These are phyloP conservation scores for Brachypodius melanocephalos DNA, from an alignment of 2,113 vertebrate genomes.

Conservation along the genomic window DNA sequence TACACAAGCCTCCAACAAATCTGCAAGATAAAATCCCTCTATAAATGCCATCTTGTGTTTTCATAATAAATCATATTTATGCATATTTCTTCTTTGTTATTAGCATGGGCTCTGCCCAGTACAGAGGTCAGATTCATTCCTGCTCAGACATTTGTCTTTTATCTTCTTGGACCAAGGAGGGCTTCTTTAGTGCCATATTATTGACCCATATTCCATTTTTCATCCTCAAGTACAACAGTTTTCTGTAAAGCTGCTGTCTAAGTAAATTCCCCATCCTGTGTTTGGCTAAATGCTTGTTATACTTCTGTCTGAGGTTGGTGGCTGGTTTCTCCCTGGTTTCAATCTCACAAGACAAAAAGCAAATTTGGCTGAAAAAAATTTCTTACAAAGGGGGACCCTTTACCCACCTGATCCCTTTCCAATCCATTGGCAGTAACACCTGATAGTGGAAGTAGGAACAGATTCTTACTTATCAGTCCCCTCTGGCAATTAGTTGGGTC, in stretches of 20 bases:
- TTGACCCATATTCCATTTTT: not conserved
- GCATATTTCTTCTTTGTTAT: not conserved
- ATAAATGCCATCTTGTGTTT: not conserved
- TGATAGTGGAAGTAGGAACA: constrained; percentile 5
- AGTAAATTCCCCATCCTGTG: not conserved
- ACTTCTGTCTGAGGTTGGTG: not conserved
- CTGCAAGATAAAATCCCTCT: not conserved
- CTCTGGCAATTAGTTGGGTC: not conserved
- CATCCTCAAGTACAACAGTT: not conserved
- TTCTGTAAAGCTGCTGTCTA: not conserved
- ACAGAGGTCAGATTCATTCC: not conserved
- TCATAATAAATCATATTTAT: not conserved
- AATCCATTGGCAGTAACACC: not conserved
- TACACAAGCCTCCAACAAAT: not conserved
- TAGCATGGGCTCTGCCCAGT: not conserved
- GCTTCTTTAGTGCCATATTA: not conserved
- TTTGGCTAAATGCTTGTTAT: not conserved
- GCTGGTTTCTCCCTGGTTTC: not conserved
- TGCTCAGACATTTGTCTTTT: not conserved
- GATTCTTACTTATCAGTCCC: constrained; percentile 29
- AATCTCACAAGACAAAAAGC: not conserved
- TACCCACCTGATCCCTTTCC: not conserved
- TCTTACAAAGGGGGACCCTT: not conserved
- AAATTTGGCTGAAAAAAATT: not conserved
- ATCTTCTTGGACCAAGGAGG: not conserved